Evolutionary conservation across 2,888 invertebrate species (phyloP), one percentile per base, ranked within the genome.

Genomic region (Notodonta dromedarius): DNA sequence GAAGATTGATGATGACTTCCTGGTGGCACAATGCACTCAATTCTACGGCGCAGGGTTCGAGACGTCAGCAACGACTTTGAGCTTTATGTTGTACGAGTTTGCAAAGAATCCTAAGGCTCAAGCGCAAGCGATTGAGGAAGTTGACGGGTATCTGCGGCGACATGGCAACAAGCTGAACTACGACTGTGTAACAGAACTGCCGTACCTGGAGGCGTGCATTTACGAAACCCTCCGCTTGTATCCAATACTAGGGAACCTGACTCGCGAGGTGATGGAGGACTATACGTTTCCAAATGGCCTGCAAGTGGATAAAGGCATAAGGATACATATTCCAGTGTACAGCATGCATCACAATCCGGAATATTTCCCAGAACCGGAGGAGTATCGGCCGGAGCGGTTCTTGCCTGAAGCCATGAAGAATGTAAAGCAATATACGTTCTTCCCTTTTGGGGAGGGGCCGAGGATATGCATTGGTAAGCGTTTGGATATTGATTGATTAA

Each of bases 21-120:
- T 95, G 16, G 86, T 90, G 0, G 90, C 94, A 0, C 94, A 95
- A 58, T 90, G 94, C 0, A 83, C 94, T 8, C 70, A 93, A 0
- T 94, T 96, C 55, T 90, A 89, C 32, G 81, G 65, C 0, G 89
- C 87, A 12, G 89, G 90, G 3, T 89, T 76, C 39, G 88, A 90
- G 40, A 87, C 89, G 0, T 85, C 89, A 1, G 72, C 89, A 0
- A 76, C 77, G 0, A 84, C 85, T 0, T 63, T 84, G 12, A 74
- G 77, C 11, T 79, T 78, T 46, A 77, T 80, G 5, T 61, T 89
- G 2, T 88, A 71, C 56, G 87, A 88, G 61, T 61, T 89, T 0
- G 84, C 88, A 0, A 87, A 85, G 61, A 63, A 82, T 16, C 72
- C 62, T 5, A 72, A 79, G 4, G 73, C 60, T 0, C 84, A 86